Conservation (phyloP, 2,888 invertebrate genomes). For the Troglohyphantes excavatus region DNA sequence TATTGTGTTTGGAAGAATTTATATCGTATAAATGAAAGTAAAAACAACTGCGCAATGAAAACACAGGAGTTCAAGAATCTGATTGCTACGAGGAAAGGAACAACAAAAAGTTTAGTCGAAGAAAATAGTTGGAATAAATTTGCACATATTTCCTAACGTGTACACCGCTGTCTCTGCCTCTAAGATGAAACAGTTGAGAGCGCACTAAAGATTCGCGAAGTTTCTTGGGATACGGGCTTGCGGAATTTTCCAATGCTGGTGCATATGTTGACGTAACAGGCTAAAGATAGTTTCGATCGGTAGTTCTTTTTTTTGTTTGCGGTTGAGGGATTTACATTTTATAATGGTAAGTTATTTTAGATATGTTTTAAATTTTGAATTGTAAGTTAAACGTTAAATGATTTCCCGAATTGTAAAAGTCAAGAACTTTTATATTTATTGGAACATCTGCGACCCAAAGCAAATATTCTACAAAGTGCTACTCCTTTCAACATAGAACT, state of each 20-base stretch:
- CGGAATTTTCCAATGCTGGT: background rate
- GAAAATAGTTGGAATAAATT: slow-evolving; percentile 41
- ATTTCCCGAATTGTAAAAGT: too few species aligned
- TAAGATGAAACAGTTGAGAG: background rate
- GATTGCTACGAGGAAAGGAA: slow-evolving; percentile 12
- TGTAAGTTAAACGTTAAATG: too few species aligned
- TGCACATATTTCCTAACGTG: slow-evolving; percentile 19
- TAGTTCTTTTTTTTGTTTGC: background rate
- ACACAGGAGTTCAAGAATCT: slow-evolving; percentile 29
- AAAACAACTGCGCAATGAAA: slow-evolving; percentile 26
- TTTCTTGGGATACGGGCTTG: background rate
- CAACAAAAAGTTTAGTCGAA: slow-evolving; percentile 20
- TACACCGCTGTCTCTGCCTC: background rate
- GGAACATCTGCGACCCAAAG: too few species aligned
- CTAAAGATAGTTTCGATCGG: background rate
- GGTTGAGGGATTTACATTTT: background rate
- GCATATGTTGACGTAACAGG: background rate
- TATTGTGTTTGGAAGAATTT: slow-evolving; percentile 25
- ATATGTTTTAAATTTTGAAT: too few species aligned
- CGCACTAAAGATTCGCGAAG: slow-evolving; percentile 2
- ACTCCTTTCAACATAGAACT: too few species aligned
- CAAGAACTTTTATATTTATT: too few species aligned
- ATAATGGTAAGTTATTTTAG: background rate
- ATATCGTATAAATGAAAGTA: slow-evolving; percentile 16
- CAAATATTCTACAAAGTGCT: too few species aligned